Evolutionary conservation across 1,140 invertebrate species (phyloP), one percentile per base, ranked within the genome.

Genomic region (Drosophila melanica): DNA sequence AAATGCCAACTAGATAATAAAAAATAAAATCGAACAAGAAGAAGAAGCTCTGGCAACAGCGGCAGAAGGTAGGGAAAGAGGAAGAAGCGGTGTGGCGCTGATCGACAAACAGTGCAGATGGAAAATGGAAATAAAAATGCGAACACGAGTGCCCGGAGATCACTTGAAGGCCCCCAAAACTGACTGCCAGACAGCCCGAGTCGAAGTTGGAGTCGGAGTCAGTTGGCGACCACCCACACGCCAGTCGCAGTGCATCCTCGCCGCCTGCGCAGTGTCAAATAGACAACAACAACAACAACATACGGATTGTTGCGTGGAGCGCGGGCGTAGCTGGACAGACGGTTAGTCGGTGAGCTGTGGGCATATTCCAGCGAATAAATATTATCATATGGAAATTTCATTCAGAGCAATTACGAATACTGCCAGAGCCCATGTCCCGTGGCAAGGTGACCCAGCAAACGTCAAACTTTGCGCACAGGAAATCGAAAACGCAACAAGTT

Each of bases 1-100:
- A 87, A 87, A 87, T 87, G 82, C 82, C 82, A 87, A 78, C 84
- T 78, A 89, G 82, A 87, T 89, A 87, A 89, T 89, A 82, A 85
- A 85, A 77, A 58, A 68, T 75, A 71, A 86, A 86, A 86, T 81
- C 78, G 75, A 84, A n/a, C n/a, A n/a, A 67, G 77, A 58, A 73
- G 80, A 73, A 77, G 60, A 48, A 79, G 64, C 57, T 67, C 54
- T 54, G 47, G 57, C 35, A 60, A 48, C 30, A 50, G 59, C 6
- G 23, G 37, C 54, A n/a, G 37, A n/a, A 42, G 35, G 35, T 20
- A n/a, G 54, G n/a, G 27, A 42, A 14, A 16, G 37, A 11, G 41
- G 42, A 20, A 30, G 47, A 47, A 47, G 30, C 30, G 9, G 30
- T n/a, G 12, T 41, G 12, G 12, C 33, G 41, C 37, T 45, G 59